A percentile compares a stretch with the other conserved stretches of the same genome.
Evolutionary conservation across 2,113 vertebrate species (phyloP).

Genomic region (Tetraodon nigroviridis): DNA sequence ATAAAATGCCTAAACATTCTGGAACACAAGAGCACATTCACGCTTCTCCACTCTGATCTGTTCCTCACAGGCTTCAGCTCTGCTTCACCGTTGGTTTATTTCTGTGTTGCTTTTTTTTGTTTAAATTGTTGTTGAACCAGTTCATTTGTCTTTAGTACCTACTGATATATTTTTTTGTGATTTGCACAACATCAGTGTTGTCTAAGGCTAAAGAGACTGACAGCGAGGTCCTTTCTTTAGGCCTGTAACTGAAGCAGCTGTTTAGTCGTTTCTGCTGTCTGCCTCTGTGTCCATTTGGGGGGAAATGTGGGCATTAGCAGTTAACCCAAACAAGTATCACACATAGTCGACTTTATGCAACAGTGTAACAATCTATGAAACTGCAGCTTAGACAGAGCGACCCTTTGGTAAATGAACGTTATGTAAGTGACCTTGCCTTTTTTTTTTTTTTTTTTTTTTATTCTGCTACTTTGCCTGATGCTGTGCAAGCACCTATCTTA

Average conservation of each 20-base stretch:
- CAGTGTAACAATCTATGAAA: neutral
- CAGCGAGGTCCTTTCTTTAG: too few species aligned
- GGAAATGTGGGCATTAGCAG: slow-evolving; percentile 33
- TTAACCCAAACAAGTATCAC: slow-evolving; percentile 6
- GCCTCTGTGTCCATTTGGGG: slow-evolving; percentile 8
- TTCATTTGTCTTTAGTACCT: too few species aligned
- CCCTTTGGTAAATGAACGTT: neutral
- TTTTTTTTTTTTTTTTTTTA: neutral
- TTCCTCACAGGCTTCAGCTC: too few species aligned
- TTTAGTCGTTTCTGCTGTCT: neutral
- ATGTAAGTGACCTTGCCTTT: slow-evolving; percentile 7
- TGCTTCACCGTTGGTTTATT: too few species aligned
- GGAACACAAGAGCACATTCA: neutral
- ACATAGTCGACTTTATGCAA: slow-evolving; percentile 22
- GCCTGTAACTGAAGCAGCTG: too few species aligned
- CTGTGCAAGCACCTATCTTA: neutral
- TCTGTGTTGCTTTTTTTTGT: too few species aligned
- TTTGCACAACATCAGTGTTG: too few species aligned
- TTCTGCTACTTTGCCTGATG: neutral
- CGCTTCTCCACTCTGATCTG: neutral
- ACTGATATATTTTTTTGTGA: too few species aligned
- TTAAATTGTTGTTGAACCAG: too few species aligned
- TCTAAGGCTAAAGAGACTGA: too few species aligned
- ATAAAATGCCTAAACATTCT: neutral
- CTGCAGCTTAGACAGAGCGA: neutral